phyloP scores from a whole-genome alignment of 2,888 invertebrate genomes.

The Hanleya hanleyi region DNA sequence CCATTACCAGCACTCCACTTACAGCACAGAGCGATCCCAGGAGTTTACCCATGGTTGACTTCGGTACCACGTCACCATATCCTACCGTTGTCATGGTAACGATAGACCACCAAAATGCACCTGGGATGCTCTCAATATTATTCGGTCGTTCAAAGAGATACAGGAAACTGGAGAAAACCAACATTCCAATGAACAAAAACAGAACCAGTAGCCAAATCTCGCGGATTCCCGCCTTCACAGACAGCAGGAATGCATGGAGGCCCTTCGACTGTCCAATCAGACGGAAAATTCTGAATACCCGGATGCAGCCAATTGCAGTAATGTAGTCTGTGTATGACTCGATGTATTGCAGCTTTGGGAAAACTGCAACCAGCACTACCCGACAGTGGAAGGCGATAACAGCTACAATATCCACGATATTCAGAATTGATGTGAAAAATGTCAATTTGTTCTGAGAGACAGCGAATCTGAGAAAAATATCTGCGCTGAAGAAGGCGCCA shows the following conservation, averaged over 20 bases:
- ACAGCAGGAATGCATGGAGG: conserved; percentile 57
- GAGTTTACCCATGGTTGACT: neutral
- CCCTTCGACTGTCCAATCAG: conserved; percentile 56
- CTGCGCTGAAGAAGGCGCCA: conserved; percentile 51
- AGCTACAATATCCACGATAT: conserved; percentile 53
- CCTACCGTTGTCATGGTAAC: conserved; percentile 6
- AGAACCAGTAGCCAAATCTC: conserved; percentile 57
- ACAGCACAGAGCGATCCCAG: neutral
- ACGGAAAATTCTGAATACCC: conserved; percentile 58
- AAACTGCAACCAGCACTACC: conserved; percentile 38
- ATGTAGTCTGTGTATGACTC: conserved; percentile 48
- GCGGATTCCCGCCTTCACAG: conserved; percentile 53
- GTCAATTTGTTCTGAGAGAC: conserved; percentile 42
- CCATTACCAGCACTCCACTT: neutral
- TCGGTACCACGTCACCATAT: neutral
- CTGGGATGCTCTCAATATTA: neutral
- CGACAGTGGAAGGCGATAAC: conserved; percentile 49
- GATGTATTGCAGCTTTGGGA: conserved; percentile 45
- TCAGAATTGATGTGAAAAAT: conserved; percentile 46
- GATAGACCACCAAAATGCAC: conserved; percentile 1
- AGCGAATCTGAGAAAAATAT: conserved; percentile 47
- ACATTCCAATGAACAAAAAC: conserved; percentile 54
- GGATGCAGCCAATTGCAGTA: conserved; percentile 50
- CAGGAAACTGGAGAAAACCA: conserved; percentile 56
- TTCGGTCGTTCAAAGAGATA: conserved; percentile 49